These are phyloP conservation scores for Epizoanthus ramosus DNA, from an alignment of 92 coral and sea anemone genomes.

Conservation along the genomic window DNA sequence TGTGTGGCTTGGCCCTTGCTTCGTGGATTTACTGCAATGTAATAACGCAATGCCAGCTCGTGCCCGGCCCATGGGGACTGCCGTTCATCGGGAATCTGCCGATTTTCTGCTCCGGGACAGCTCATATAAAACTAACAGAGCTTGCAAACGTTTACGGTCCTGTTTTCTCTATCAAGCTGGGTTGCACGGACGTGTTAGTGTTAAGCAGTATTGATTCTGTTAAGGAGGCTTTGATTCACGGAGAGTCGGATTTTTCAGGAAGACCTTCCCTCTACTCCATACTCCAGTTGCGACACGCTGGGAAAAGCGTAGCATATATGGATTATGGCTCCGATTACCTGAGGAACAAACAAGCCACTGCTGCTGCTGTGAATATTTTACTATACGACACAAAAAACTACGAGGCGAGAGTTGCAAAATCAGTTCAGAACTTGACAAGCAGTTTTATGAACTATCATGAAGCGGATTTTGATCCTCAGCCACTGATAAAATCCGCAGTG, in stretches of 20 bases:
- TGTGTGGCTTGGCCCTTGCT: constrained; percentile 6
- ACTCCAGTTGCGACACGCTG: constrained; percentile 30
- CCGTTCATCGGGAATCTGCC: constrained; percentile 59
- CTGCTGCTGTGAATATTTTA: constrained; percentile 30
- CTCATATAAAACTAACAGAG: constrained; percentile 50
- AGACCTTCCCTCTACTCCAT: constrained; percentile 59
- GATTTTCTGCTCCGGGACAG: constrained; percentile 43
- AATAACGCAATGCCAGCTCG: constrained; percentile 7
- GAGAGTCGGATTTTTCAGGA: constrained; percentile 61
- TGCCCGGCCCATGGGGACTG: constrained; percentile 60
- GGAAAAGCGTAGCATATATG: constrained; percentile 31
- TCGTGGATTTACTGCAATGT: constrained; percentile 1
- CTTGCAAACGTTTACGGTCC: constrained; percentile 58
- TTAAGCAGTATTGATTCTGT: constrained; percentile 48
- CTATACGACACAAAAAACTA: constrained; percentile 6
- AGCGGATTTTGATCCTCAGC: constrained; percentile 27
- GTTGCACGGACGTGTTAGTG: constrained; percentile 46
- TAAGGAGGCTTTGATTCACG: constrained; percentile 56
- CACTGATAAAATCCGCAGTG: constrained; percentile 27
- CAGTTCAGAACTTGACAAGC: neutral
- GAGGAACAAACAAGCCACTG: constrained; percentile 49
- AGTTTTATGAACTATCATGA: constrained; percentile 11
- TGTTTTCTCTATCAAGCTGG: constrained; percentile 54
- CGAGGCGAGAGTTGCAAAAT: constrained; percentile 31
- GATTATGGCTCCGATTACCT: constrained; percentile 41